These are phyloP conservation scores for Pristionchus japonicus DNA, from an alignment of 2,888 invertebrate genomes.

Conservation along the genomic window DNA sequence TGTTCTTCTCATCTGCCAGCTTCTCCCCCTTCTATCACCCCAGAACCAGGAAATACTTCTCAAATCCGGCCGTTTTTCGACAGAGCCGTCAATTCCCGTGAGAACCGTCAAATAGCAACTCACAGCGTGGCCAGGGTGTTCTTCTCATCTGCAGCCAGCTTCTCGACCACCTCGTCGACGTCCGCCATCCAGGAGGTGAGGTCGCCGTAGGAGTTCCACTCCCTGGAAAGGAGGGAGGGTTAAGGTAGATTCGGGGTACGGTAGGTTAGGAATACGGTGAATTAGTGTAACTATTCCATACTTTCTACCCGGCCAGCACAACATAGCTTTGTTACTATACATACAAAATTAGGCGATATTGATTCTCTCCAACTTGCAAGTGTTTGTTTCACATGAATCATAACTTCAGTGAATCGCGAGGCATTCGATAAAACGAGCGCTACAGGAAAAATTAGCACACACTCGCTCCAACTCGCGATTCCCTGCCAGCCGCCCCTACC, in stretches of 20 bases:
- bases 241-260: background rate
- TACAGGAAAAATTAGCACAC: background rate
- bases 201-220: constrained; percentile 56
- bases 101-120: background rate
- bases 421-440: too few relatives aligned
- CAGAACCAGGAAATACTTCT: background rate
- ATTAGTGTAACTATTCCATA: too few relatives aligned
- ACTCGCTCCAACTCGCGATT: background rate
- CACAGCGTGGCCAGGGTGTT: constrained; percentile 75
- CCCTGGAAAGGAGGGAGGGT: constrained; percentile 41
- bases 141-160: constrained; percentile 69
- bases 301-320: too few relatives aligned
- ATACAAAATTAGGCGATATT: too few relatives aligned
- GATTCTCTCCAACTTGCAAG: too few relatives aligned
- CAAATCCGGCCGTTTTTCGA: background rate
- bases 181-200: constrained; percentile 68
- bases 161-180: constrained; percentile 70
- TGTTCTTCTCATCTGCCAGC: constrained; percentile 74
- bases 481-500: background rate
- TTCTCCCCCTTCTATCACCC: background rate
- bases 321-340: too few relatives aligned
- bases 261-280: too few relatives aligned
- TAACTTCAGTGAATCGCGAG: too few relatives aligned
- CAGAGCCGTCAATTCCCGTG: background rate
- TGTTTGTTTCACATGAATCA: too few relatives aligned